Conservation (phyloP, 2,888 invertebrate genomes). For the Julus scanicus region DNA sequence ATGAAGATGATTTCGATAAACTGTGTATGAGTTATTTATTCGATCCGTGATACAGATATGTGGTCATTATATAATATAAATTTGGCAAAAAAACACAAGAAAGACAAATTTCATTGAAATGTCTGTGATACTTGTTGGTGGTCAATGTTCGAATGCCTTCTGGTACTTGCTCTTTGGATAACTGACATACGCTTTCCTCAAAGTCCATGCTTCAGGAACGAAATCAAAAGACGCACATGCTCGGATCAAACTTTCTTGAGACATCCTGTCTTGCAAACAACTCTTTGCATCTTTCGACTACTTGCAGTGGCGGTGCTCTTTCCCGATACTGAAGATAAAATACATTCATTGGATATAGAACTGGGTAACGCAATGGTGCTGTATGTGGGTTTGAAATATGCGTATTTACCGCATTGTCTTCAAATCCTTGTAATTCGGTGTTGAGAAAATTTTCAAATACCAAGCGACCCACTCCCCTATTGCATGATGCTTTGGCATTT, state of each 20-base stretch:
- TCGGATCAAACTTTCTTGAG: conserved; percentile 82
- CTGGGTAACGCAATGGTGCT: not conserved
- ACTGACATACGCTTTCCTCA: conserved; percentile 87
- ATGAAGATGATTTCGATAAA: too few relatives aligned
- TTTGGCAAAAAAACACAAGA: too few relatives aligned
- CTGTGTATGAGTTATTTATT: too few relatives aligned
- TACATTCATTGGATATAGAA: too few relatives aligned
- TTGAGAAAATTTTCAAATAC: conserved; percentile 90
- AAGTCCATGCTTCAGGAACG: conserved; percentile 75
- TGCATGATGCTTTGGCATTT: conserved; percentile 88
- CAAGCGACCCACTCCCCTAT: conserved; percentile 86
- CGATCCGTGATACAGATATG: too few relatives aligned
- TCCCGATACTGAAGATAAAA: conserved; percentile 74
- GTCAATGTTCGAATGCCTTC: conserved; percentile 91
- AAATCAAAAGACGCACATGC: conserved; percentile 91
- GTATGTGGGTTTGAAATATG: not conserved
- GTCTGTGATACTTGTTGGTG: conserved; percentile 87
- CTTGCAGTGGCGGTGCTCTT: conserved; percentile 85
- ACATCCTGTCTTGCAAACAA: conserved; percentile 81
- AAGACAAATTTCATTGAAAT: too few relatives aligned
- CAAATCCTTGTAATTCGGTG: conserved; percentile 88
- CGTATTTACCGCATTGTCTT: conserved; percentile 82
- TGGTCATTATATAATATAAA: too few relatives aligned
- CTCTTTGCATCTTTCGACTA: conserved; percentile 89
- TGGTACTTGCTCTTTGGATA: conserved; percentile 86